Conservation (phyloP, 2,113 vertebrate species). For the Hoplias malabaricus region DNA sequence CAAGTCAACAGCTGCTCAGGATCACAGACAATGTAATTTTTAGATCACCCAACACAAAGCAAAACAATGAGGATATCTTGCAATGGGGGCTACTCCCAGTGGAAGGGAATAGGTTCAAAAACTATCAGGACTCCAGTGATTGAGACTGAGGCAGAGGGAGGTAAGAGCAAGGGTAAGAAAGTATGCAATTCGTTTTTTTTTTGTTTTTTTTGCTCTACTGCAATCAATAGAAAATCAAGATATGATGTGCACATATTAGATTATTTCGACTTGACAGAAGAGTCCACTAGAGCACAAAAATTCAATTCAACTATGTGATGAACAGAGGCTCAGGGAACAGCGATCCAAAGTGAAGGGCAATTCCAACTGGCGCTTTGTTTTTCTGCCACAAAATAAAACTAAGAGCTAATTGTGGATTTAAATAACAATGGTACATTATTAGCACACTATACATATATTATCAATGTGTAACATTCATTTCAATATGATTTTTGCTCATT, state of each 20-base stretch:
- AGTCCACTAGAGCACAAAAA: constrained; percentile 44
- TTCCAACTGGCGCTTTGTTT: background rate
- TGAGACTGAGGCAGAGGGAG: background rate
- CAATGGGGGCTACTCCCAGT: constrained; percentile 2
- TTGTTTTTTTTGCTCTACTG: constrained; percentile 36
- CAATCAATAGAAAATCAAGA: constrained; percentile 53
- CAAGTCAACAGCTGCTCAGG: background rate
- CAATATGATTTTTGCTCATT: background rate
- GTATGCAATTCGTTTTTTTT: constrained; percentile 30
- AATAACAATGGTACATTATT: background rate
- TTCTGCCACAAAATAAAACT: constrained; percentile 32
- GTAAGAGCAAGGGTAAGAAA: constrained; percentile 13
- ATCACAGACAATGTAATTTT: background rate
- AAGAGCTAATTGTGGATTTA: background rate
- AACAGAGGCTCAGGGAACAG: constrained; percentile 26
- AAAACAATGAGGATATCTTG: constrained; percentile 10
- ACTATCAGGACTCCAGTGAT: constrained; percentile 2
- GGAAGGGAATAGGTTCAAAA: background rate
- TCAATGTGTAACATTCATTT: no score
- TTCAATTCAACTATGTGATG: constrained; percentile 44
- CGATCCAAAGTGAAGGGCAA: constrained; percentile 17
- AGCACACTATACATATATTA: background rate
- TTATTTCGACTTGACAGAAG: constrained; percentile 45
- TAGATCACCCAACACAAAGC: constrained; percentile 5
- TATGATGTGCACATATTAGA: constrained; percentile 46